phyloP scores from a whole-genome alignment of 2,888 invertebrate species.

The Cepaea hortensis region DNA sequence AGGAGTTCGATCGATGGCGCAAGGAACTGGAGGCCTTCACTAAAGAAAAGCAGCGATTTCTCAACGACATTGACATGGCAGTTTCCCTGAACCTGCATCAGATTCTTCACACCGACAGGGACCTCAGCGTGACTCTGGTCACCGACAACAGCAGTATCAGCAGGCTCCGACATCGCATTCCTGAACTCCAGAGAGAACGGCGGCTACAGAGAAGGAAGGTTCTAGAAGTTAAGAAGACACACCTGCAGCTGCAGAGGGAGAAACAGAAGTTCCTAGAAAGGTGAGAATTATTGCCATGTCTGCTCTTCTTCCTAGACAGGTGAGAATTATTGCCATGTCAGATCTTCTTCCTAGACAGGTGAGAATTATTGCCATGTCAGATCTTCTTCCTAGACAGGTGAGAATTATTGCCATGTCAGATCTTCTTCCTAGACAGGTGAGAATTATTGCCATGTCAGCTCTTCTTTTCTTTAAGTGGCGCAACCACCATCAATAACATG shows the following conservation, averaged over 20 bases:
- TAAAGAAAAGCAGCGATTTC: slow-evolving; percentile 39
- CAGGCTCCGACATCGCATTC: slow-evolving; percentile 32
- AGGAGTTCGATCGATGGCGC: slow-evolving; percentile 8
- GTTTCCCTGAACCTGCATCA: slow-evolving; percentile 39
- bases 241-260: slow-evolving; percentile 14
- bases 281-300: background rate
- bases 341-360: too few relatives aligned
- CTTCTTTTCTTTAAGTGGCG: too few relatives aligned
- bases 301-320: too few relatives aligned
- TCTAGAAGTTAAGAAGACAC: slow-evolving; percentile 12
- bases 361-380: too few relatives aligned
- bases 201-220: slow-evolving; percentile 23
- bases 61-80: slow-evolving; percentile 34
- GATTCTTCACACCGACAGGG: slow-evolving; percentile 23
- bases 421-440: too few relatives aligned
- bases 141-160: slow-evolving; percentile 32
- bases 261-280: slow-evolving; percentile 21
- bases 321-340: too few relatives aligned
- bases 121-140: slow-evolving; percentile 20
- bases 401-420: too few relatives aligned
- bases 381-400: too few relatives aligned
- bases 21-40: slow-evolving; percentile 30
- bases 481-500: too few relatives aligned
- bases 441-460: too few relatives aligned
- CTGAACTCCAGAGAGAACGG: slow-evolving; percentile 40